Evolutionary conservation across 2,888 invertebrate genomes (phyloP).

Genomic region (Pimpla rufipes): DNA sequence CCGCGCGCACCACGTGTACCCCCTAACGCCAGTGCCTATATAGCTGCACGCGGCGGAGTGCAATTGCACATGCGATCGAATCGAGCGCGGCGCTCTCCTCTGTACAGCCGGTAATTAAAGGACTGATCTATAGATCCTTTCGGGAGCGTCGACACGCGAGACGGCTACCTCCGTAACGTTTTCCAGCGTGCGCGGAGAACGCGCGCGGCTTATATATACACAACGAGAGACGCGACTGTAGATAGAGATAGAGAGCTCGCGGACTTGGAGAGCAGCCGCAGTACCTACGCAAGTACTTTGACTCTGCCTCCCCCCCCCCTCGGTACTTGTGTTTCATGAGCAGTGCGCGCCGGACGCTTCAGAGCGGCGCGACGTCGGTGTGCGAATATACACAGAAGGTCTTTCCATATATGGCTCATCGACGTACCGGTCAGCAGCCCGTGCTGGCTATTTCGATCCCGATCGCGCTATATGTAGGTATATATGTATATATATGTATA

Average conservation of each 20-base stretch:
- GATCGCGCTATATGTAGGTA: not conserved
- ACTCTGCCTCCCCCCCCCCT: conserved; percentile 7
- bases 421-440: conserved; percentile 55
- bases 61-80: conserved; percentile 64
- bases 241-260: conserved; percentile 50
- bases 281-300: conserved; percentile 37
- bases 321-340: not conserved
- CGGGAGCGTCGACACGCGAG: conserved; percentile 76
- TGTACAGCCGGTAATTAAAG: conserved; percentile 75
- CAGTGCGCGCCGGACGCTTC: not conserved
- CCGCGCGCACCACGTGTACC: conserved; percentile 22
- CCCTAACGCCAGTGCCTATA: conserved; percentile 3
- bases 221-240: not conserved
- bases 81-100: conserved; percentile 63
- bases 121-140: conserved; percentile 80
- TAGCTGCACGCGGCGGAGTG: conserved; percentile 38
- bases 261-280: conserved; percentile 13
- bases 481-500: conserved; percentile 28
- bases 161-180: conserved; percentile 69
- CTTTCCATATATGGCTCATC: conserved; percentile 65
- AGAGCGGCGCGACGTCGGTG: not conserved
- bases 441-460: conserved; percentile 51
- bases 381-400: conserved; percentile 36
- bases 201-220: no score
- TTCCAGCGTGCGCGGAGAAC: not conserved